Conservation (phyloP, 2,113 vertebrate genomes). For the Tetrax tetrax region DNA sequence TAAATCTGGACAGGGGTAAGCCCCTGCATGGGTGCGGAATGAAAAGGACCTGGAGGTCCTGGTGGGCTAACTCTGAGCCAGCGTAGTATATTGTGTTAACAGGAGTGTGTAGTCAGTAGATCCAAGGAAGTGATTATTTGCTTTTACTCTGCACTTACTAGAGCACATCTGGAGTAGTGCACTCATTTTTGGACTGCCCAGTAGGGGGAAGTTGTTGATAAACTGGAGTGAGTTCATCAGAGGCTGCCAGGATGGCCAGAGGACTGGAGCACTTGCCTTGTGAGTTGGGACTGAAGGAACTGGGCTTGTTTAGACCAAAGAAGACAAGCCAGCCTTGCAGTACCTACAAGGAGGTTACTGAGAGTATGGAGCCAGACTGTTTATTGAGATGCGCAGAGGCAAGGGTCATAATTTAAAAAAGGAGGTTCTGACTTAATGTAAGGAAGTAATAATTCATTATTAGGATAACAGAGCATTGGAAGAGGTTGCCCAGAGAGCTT, state of each 20-base stretch:
- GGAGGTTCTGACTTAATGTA: not conserved
- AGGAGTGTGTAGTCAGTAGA: not conserved
- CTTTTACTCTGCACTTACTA: not conserved
- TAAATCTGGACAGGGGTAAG: not conserved
- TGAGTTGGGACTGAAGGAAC: not conserved
- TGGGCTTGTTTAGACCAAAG: not conserved
- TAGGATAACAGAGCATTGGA: not conserved
- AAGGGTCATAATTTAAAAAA: not conserved
- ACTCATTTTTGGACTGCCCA: not conserved
- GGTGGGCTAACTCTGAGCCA: accelerated
- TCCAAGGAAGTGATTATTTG: not conserved
- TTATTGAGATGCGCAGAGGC: not conserved
- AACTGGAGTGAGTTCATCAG: not conserved
- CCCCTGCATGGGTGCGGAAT: not conserved
- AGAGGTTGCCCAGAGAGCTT: not conserved
- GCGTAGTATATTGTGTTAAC: not conserved
- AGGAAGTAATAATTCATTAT: not conserved
- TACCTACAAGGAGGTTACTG: not conserved
- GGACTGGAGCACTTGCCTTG: not conserved
- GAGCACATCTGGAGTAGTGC: not conserved
- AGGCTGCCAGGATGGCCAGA: not conserved
- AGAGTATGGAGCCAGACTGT: not conserved
- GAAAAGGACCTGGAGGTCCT: not conserved
- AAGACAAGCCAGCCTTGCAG: not conserved
- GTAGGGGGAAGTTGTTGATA: not conserved